Evolutionary conservation across 53 echinoderm and acorn worm genomes (phyloP).

Genomic region (Mesocentrotus franciscanus): DNA sequence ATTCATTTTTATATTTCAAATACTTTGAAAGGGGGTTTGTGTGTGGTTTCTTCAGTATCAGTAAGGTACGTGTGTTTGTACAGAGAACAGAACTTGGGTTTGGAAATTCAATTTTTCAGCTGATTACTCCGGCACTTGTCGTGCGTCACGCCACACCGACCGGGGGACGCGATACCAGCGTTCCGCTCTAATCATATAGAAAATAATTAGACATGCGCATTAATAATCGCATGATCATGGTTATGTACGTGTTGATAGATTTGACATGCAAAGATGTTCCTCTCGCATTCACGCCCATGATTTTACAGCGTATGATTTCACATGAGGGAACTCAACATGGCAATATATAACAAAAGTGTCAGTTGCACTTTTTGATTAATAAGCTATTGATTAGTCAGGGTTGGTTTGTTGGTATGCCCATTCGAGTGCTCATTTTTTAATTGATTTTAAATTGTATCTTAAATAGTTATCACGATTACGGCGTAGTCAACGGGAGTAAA

Average conservation of each 20-base stretch:
- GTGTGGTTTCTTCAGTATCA: too few relatives aligned
- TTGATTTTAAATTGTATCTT: not conserved
- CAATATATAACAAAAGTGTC: not conserved
- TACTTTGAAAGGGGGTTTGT: too few relatives aligned
- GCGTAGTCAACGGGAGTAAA: too few relatives aligned
- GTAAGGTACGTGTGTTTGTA: too few relatives aligned
- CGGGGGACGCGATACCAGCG: conserved; percentile 10
- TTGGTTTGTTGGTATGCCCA: not conserved
- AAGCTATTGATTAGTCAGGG: not conserved
- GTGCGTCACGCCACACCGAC: not conserved
- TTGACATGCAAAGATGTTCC: not conserved
- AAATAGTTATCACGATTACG: too few relatives aligned
- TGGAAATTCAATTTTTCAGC: conserved; percentile 44
- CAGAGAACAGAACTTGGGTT: too few relatives aligned
- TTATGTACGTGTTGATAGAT: not conserved
- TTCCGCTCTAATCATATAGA: conserved; percentile 30
- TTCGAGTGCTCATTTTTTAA: not conserved
- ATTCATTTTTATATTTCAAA: too few relatives aligned
- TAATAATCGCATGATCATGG: not conserved
- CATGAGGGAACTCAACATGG: not conserved
- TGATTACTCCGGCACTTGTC: conserved; percentile 57
- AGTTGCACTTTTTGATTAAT: conserved; percentile 27
- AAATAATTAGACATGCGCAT: conserved; percentile 9
- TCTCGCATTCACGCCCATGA: conserved; percentile 21
- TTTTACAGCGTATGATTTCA: conserved; percentile 11